phyloP scores from a whole-genome alignment of 2,888 invertebrate genomes.

The Dyspetes luteomarginatus region DNA sequence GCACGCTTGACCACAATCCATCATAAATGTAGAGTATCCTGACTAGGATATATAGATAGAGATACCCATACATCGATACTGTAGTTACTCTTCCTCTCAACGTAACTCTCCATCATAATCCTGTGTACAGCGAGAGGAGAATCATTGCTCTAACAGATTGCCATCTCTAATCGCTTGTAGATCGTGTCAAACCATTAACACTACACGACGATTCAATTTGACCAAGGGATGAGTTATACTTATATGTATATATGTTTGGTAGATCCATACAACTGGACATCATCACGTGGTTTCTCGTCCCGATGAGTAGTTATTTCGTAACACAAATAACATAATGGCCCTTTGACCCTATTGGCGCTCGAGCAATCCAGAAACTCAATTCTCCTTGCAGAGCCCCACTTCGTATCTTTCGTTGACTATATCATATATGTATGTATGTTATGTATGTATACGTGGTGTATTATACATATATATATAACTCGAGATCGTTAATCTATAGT shows the following conservation, averaged over 20 bases:
- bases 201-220: slow-evolving; percentile 53
- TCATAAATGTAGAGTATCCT: slow-evolving; percentile 70
- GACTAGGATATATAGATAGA: neutral
- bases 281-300: neutral
- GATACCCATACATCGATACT: neutral
- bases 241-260: neutral
- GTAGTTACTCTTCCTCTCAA: slow-evolving; percentile 19
- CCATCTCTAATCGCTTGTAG: slow-evolving; percentile 47
- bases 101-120: slow-evolving; percentile 57
- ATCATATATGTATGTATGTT: neutral
- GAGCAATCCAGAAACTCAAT: slow-evolving; percentile 16
- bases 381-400: neutral
- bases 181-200: slow-evolving; percentile 34
- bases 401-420: neutral
- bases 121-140: slow-evolving; percentile 21
- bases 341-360: slow-evolving; percentile 28
- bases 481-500: slow-evolving; percentile 15
- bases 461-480: neutral
- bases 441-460: no score
- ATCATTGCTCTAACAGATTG: slow-evolving; percentile 49
- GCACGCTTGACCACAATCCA: slow-evolving; percentile 77
- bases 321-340: slow-evolving; percentile 13
- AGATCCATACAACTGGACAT: slow-evolving; percentile 25
- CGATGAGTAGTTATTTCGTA: slow-evolving; percentile 1
- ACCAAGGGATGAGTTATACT: neutral